Conservation (phyloP, 2,113 vertebrate genomes). For the Menidia beryllina region DNA sequence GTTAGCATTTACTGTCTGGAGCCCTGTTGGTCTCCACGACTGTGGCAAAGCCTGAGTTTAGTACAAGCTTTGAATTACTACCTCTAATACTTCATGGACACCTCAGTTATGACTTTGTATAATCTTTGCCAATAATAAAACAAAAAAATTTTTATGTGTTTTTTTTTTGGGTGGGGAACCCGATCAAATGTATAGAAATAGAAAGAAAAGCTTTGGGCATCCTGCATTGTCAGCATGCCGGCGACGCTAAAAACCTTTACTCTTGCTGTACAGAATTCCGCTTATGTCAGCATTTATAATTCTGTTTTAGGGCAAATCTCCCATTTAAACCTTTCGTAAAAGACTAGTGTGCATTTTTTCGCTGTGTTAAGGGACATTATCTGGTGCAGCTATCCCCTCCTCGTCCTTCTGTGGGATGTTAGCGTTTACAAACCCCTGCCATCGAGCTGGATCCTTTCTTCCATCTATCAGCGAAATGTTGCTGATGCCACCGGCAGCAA, state of each 20-base stretch:
- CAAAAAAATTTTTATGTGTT: too few species aligned
- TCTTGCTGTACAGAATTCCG: not conserved
- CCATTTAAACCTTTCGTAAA: not conserved
- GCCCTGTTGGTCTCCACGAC: conserved; percentile 1
- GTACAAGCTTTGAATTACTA: not conserved
- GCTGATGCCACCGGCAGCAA: too few species aligned
- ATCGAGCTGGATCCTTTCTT: too few species aligned
- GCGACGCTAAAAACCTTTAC: not conserved
- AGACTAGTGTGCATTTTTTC: not conserved
- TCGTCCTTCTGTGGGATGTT: not conserved
- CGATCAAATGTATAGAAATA: too few species aligned
- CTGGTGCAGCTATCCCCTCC: not conserved
- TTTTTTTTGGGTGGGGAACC: too few species aligned
- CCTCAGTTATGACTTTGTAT: too few species aligned
- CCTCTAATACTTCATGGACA: too few species aligned
- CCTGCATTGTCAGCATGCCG: not conserved
- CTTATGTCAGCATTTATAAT: not conserved
- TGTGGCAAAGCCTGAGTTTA: not conserved
- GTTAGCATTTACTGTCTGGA: conserved; percentile 4
- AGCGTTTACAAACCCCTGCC: too few species aligned
- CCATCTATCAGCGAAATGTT: too few species aligned
- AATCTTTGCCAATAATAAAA: too few species aligned
- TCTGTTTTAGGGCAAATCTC: not conserved
- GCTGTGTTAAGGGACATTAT: not conserved
- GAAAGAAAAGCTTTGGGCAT: too few species aligned